Base-by-base conservation (phyloP, 1,140 invertebrate genomes). In the Physella acuta region DNA sequence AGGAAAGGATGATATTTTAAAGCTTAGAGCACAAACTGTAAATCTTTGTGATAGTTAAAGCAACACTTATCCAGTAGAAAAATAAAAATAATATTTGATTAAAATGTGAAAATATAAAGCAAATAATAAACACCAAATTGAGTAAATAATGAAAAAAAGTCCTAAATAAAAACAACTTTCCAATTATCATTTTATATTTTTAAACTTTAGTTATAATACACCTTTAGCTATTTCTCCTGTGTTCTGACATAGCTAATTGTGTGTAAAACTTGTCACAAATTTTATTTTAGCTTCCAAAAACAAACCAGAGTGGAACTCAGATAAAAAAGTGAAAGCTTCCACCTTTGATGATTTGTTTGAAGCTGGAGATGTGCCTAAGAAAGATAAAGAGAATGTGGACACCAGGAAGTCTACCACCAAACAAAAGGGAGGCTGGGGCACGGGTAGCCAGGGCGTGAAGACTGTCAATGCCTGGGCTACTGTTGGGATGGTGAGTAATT, bases 261-360 rank as follows among this genome's bases (percentile, higher is more conserved):
- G n/a, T 49, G 44, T 14, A 49, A 49, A 14, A n/a, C 11, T 14
- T 14, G 11, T 14, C n/a, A 49, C 11, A 49, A n/a, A n/a, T n/a
- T n/a, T n/a, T n/a, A n/a, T n/a, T 44, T 11, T 11, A 64, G 62
- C 5, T 17, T 39, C 14, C 52, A 71, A 71, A 33, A 60, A 71
- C 37, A 73, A 71, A 36, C 68, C 72, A 5, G 70, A 72, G 0
- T 81, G 80, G 80, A 77, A 77, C 34, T 20, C 73, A n/a, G 79
- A 81, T 58, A 79, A 68, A 2, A 82, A 78, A 56, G 70, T 77
- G 2, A 69, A 67, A 36, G 44, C 73, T 11, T 73, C 75, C 4
- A 73, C 72, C 11, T 81, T 82, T 75, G 80, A 82, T 73, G 79
- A 81, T 14, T 49, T 82, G 24, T 79, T 73, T 68, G 73, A 78